A percentile compares a stretch with the other conserved stretches of the same genome.
Evolutionary conservation across 1,140 invertebrate species (phyloP).

Genomic region (Drosophila nebulosa): DNA sequence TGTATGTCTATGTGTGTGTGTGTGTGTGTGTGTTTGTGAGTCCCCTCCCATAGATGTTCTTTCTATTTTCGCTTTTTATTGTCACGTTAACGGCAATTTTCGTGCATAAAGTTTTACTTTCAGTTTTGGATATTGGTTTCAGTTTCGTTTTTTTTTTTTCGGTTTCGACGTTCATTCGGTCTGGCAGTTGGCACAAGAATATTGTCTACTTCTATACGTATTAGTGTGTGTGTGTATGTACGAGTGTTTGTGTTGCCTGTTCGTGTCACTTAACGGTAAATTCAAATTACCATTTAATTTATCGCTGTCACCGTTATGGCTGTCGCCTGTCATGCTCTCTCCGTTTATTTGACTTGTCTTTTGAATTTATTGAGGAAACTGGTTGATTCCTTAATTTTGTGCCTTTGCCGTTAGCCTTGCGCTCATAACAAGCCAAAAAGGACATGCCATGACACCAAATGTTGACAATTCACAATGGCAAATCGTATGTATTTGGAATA

Average conservation of each 20-base stretch:
- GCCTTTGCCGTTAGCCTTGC: constrained; percentile 34
- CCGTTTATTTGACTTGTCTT: constrained; percentile 21
- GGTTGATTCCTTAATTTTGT: constrained; percentile 25
- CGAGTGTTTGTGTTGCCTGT: constrained; percentile 34
- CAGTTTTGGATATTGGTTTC: constrained; percentile 27
- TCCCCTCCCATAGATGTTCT: constrained; percentile 4
- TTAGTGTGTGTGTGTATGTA: not conserved
- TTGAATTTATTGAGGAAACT: constrained; percentile 75
- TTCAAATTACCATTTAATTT: constrained; percentile 80
- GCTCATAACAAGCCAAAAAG: constrained; percentile 48
- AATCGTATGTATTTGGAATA: not conserved
- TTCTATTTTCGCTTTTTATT: constrained; percentile 62
- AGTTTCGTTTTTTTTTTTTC: constrained; percentile 36
- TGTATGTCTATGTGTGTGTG: not conserved
- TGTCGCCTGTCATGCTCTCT: constrained; percentile 67
- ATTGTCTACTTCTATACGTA: constrained; percentile 17
- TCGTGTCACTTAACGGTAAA: constrained; percentile 78
- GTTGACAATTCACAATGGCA: constrained; percentile 35
- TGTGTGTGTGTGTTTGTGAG: constrained; percentile 3
- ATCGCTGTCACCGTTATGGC: constrained; percentile 79
- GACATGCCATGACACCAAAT: constrained; percentile 26
- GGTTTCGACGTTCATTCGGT: constrained; percentile 54
- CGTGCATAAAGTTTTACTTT: constrained; percentile 67
- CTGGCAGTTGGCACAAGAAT: constrained; percentile 49
- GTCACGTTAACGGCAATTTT: constrained; percentile 77